A percentile compares a stretch with the other conserved stretches of the same genome.
These are phyloP conservation scores for Eulemur rubriventer DNA, from an alignment of 2,797 vertebrate genomes.

Conservation along the genomic window DNA sequence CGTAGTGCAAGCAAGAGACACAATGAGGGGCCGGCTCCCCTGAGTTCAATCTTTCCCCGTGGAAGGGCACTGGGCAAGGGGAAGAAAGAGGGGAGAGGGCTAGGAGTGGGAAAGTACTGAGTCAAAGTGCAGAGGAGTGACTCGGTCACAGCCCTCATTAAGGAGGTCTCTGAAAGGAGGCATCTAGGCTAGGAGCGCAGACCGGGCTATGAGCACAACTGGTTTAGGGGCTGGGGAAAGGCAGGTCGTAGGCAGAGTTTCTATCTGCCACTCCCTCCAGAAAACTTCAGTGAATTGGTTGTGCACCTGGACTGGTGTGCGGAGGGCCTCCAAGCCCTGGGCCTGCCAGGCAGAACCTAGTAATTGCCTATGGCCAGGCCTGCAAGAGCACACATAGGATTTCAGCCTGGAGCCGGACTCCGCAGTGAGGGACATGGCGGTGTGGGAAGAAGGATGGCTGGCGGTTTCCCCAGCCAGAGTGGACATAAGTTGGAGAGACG, in stretches of 20 bases:
- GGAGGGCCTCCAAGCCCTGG: neutral
- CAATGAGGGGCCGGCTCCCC: neutral
- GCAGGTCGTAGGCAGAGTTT: neutral
- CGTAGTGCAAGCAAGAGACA: neutral
- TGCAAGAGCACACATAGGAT: neutral
- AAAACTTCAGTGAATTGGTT: neutral
- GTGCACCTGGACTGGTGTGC: neutral
- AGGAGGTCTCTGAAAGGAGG: neutral
- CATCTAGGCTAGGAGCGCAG: neutral
- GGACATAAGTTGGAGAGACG: neutral
- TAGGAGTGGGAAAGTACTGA: neutral
- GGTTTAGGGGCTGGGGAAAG: neutral
- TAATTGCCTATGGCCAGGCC: neutral
- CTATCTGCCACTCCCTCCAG: neutral
- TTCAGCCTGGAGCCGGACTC: neutral
- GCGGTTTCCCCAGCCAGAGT: neutral
- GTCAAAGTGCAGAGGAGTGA: neutral
- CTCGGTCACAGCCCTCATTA: neutral
- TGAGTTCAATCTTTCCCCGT: fast-evolving
- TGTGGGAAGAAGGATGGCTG: neutral
- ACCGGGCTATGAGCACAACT: neutral
- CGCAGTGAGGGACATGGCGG: neutral
- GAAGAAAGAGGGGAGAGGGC: neutral
- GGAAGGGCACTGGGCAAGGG: neutral
- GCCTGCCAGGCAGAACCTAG: neutral